Evolutionary conservation across 2,888 invertebrate genomes (phyloP).

Genomic region (Agrochola circellaris): DNA sequence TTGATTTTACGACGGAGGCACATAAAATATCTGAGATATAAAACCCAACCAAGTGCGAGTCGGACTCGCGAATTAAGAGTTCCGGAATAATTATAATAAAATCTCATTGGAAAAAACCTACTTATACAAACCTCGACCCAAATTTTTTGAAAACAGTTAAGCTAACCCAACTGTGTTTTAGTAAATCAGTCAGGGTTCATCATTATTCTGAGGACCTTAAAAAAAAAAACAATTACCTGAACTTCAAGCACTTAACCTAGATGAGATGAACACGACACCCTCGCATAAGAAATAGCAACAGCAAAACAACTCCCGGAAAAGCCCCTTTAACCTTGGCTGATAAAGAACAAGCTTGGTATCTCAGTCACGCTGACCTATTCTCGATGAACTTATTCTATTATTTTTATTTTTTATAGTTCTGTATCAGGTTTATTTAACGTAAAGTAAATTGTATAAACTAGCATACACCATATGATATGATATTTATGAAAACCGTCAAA

Average conservation of each 20-base stretch:
- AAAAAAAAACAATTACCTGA: not conserved
- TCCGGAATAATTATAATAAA: not conserved
- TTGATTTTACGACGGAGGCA: not conserved
- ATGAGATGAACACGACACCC: not conserved
- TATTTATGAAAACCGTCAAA: not conserved
- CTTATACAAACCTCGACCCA: not conserved
- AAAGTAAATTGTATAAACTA: not conserved
- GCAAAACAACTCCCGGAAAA: slow-evolving; percentile 14
- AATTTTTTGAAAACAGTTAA: not conserved
- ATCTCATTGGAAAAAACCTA: not conserved
- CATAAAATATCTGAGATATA: slow-evolving; percentile 9
- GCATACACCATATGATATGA: too few relatives aligned
- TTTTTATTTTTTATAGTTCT: not conserved
- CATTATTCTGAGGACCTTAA: not conserved
- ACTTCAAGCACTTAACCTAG: not conserved
- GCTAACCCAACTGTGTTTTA: not conserved
- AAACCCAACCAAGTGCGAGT: not conserved
- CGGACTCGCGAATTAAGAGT: not conserved
- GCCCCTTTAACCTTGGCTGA: not conserved
- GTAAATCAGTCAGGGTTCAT: not conserved
- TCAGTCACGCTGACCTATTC: slow-evolving; percentile 3
- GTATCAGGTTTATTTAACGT: not conserved
- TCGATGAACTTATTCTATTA: not conserved
- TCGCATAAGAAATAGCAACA: not conserved
- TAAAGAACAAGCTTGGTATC: slow-evolving; percentile 1